Evolutionary conservation across 2,888 invertebrate species (phyloP), one percentile per base, ranked within the genome.

Genomic region (Parthenolecanium corni): DNA sequence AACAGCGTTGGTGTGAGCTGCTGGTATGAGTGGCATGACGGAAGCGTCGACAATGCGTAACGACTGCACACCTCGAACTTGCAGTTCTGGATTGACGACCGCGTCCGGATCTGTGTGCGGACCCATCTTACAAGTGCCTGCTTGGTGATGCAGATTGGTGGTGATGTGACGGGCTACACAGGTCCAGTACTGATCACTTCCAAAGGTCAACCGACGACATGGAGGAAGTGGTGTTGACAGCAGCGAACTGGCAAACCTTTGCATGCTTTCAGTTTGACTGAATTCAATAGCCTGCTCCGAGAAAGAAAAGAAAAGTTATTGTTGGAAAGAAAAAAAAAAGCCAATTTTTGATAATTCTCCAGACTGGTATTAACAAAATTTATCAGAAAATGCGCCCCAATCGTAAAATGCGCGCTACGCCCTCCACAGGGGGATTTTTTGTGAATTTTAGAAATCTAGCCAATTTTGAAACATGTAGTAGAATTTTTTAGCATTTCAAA

Each of bases 41-140:
- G 86, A 86, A 0, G 86, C 86, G 71, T 89, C 88, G 64, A 86
- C 82, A 0, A 89, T 86, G 67, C 89, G 76, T 44, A 89, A 73
- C 3, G 80, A 78, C 14, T 77, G 74, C 12, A 88, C 76, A 5
- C 86, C 87, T 69, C 84, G 80, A 1, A 84, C 82, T 67, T 76
- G 75, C 62, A 84, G 70, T 68, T 79, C 74, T 1, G 81, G 75
- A 70, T 83, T 80, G 0, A 85, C 84, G 0, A 85, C 85, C 0
- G 83, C 77, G 6, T 76, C 73, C 11, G 78, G 77, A 70, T 83
- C 82, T 1, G 68, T 71, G 38, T 70, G 68, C 0, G 76, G 74
- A 0, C 82, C 84, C 84, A 84, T 84, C 70, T 82, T 82, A 68
- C 83, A 83, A 0, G 83, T 83, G 1, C 78, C 77, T 65, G 68